Evolutionary conservation across 2,797 vertebrate species (phyloP).

Genomic region (Garrulus glandarius): DNA sequence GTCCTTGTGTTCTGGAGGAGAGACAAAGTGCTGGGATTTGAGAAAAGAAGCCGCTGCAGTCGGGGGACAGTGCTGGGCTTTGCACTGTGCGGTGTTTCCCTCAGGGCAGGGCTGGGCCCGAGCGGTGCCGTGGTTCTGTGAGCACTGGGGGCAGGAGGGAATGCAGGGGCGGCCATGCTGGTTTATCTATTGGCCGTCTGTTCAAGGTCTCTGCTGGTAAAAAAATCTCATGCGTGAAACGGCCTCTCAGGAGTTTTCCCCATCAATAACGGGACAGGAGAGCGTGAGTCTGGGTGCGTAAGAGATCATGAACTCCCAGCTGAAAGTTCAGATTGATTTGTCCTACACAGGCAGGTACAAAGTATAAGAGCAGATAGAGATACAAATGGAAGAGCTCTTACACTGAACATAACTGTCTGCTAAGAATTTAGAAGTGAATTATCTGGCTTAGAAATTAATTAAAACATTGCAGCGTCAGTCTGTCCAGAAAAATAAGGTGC

Average conservation of each 20-base stretch:
- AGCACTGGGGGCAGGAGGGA: background rate
- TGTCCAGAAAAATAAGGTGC: background rate
- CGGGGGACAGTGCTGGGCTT: background rate
- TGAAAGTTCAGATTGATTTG: background rate
- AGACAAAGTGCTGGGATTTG: background rate
- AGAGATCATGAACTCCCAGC: background rate
- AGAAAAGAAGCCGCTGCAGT: background rate
- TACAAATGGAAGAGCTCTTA: background rate
- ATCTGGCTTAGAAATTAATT: background rate
- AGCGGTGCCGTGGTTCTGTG: background rate
- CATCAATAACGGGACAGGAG: fast-evolving
- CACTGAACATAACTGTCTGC: background rate
- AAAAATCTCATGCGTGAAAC: background rate
- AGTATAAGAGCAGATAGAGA: background rate
- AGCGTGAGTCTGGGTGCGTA: background rate
- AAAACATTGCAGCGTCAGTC: background rate
- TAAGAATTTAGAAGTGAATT: background rate
- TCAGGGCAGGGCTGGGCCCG: fast-evolving
- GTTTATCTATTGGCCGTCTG: background rate
- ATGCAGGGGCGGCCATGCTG: background rate
- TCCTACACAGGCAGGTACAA: background rate
- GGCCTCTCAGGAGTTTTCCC: background rate
- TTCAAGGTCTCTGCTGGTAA: background rate
- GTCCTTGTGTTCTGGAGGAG: background rate
- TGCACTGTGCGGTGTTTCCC: background rate